A percentile compares a stretch with the other conserved stretches of the same genome.
Conservation (phyloP, 2,888 invertebrate species). For the Parapristionchus giblindavisi region DNA sequence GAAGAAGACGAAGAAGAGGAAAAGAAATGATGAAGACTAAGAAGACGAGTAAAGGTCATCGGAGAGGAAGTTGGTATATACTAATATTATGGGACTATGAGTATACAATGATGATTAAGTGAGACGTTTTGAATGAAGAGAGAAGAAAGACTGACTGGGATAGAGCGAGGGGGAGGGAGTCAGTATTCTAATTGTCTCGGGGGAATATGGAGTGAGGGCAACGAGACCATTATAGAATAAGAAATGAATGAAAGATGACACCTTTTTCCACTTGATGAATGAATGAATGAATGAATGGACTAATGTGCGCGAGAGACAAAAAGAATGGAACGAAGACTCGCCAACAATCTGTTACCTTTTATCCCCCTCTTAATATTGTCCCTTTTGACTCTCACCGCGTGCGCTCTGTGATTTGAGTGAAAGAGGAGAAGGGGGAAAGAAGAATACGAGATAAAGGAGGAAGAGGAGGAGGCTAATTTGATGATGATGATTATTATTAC, state of each 20-base stretch:
- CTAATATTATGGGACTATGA: not conserved
- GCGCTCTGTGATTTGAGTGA: constrained; percentile 25
- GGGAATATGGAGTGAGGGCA: constrained; percentile 20
- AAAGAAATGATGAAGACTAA: not conserved
- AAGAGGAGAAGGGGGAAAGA: constrained; percentile 14
- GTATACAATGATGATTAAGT: constrained; percentile 6
- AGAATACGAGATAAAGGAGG: constrained; percentile 13
- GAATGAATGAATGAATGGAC: too few species aligned
- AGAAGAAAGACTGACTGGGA: not conserved
- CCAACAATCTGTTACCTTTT: constrained; percentile 22
- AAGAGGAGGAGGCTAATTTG: constrained; percentile 30
- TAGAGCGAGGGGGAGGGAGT: constrained; percentile 36
- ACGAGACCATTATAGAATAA: not conserved
- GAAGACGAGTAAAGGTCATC: constrained; percentile 7
- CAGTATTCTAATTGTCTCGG: constrained; percentile 44
- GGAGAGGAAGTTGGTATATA: not conserved
- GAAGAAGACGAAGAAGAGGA: constrained; percentile 24
- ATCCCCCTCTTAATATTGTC: not conserved
- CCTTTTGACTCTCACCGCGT: constrained; percentile 12
- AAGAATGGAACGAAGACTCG: not conserved
- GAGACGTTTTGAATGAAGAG: not conserved
- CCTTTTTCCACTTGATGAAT: constrained; percentile 36
- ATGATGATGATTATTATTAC: constrained; percentile 33
- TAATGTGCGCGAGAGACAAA: constrained; percentile 11
- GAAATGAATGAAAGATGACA: constrained; percentile 33